Conservation (phyloP, 2,888 invertebrate genomes). For the Phyto melanocephala region DNA sequence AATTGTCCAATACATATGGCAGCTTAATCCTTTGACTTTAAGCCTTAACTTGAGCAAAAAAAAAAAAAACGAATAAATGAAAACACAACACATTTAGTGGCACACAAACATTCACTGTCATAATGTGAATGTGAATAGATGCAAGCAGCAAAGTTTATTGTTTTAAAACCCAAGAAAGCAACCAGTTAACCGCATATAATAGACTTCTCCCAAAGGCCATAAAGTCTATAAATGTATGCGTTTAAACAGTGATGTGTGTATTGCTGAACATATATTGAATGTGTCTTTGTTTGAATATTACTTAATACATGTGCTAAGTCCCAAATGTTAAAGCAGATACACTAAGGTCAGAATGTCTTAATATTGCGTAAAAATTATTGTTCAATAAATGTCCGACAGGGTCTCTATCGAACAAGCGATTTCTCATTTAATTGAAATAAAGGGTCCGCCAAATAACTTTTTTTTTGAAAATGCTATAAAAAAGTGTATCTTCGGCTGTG, state of each 20-base stretch:
- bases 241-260: background rate
- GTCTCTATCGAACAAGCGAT: too few species aligned
- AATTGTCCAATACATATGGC: constrained; percentile 48
- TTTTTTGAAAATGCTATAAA: too few species aligned
- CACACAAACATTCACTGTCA: constrained; percentile 5
- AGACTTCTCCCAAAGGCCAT: constrained; percentile 46
- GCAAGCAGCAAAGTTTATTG: constrained; percentile 36
- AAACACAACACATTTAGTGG: background rate
- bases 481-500: too few species aligned
- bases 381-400: too few species aligned
- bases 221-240: constrained; percentile 22
- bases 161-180: constrained; percentile 43
- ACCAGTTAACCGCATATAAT: constrained; percentile 63
- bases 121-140: constrained; percentile 1
- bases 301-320: background rate
- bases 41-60: background rate
- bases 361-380: too few species aligned
- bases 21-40: constrained; percentile 55
- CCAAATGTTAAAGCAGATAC: background rate
- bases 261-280: too few species aligned
- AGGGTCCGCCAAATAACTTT: too few species aligned
- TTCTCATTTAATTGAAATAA: too few species aligned
- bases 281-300: background rate
- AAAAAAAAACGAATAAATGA: background rate
- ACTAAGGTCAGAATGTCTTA: background rate